Evolutionary conservation across 2,113 vertebrate genomes (phyloP), one percentile per base, ranked within the genome.

Genomic region (Phyllopteryx taeniolatus): DNA sequence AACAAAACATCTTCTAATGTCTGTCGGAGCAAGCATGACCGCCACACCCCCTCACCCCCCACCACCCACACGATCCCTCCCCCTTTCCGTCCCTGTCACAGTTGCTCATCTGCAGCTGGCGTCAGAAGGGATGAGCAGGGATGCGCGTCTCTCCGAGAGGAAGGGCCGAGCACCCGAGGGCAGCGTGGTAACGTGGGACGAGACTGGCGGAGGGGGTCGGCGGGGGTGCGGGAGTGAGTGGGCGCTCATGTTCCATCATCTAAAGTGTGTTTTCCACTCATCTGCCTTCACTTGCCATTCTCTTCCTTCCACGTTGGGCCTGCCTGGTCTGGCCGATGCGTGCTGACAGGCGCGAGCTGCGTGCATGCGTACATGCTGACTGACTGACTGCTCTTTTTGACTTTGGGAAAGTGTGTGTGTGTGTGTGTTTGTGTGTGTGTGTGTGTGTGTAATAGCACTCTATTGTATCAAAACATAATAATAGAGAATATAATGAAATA

Each of bases 331-430:
- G 46, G 62, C 33, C 80, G 85, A 90, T 90, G 56, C 19, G 49
- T 42, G 39, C 73, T 80, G 90, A 89, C 90, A 90, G 82, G 85
- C 70, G 93, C 70, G 88, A 94, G 95, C 94, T 96, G 95, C 92
- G 47, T 86, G 83, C 42, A 47, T 78, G 95, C 94, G 27, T 27
- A 27, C 27, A 27, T 27, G 89, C 92, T 90, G 94, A 93, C 94
- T 20, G 59, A 60, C 13, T 17, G 95, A 96, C 94, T 98, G 95
- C 93, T 98, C 94, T 95, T 95, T 98, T 95, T 95, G 87, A 93
- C 92, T 95, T 90, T 90, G 92, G 70, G 67, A 75, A 33, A 62
- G 64, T 9, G 59, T 60, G 27, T 67, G 63, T 84, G 33, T 74
- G 62, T 67, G 74, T 77, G 79, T 68, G 76, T 20, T 61, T 33